Conservation (phyloP, 2,113 vertebrate species). For the Alexandromys fortis region DNA sequence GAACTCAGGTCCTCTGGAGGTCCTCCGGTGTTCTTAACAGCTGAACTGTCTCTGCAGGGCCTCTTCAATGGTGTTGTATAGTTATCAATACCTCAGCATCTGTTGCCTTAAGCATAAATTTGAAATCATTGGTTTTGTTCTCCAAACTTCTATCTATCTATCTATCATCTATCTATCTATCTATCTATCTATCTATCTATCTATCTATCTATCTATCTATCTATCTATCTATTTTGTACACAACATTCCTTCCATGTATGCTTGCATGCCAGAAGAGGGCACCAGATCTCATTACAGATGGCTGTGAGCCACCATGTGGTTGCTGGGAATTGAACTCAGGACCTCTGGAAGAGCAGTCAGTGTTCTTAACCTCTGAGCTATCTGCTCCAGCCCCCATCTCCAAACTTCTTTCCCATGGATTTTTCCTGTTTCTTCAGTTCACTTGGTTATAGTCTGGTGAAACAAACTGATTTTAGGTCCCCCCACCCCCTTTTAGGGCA, state of each 20-base stretch:
- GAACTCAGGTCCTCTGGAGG: neutral
- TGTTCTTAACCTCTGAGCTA: no score
- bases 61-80: neutral
- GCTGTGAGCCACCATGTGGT: no score
- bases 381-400: neutral
- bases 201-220: neutral
- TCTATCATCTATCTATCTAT: no score
- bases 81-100: neutral
- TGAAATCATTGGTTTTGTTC: neutral
- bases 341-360: no score
- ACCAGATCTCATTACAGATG: no score
- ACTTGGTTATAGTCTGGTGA: neutral
- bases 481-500: neutral
- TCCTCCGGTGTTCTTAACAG: neutral
- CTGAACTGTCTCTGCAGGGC: neutral
- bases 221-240: no score
- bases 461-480: neutral
- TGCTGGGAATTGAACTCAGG: no score
- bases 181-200: neutral
- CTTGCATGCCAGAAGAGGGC: no score
- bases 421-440: neutral
- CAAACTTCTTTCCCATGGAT: neutral
- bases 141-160: neutral
- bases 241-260: no score
- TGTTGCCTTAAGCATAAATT: neutral